These are phyloP conservation scores for Zaprionus obscuricornis DNA, from an alignment of 2,888 invertebrate genomes.

Conservation along the genomic window DNA sequence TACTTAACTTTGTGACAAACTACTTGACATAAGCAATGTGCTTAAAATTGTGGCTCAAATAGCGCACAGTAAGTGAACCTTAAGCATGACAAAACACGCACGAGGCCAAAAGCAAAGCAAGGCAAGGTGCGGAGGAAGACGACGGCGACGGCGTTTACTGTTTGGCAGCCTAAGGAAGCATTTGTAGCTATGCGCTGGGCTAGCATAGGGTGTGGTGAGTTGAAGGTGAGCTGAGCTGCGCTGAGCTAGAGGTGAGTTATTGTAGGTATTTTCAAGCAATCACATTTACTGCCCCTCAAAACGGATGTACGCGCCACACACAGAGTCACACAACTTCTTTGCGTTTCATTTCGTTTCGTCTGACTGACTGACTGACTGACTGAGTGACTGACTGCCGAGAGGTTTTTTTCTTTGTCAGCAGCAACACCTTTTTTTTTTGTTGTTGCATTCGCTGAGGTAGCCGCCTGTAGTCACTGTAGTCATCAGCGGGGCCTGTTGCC, in stretches of 20 bases:
- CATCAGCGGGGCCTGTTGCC: too few relatives aligned
- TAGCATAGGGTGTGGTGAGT: background rate
- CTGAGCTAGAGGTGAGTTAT: conserved; percentile 10
- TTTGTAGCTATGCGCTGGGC: too few relatives aligned
- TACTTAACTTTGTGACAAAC: too few relatives aligned
- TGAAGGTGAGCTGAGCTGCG: background rate
- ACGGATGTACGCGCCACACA: conserved; percentile 26
- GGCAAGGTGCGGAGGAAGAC: background rate
- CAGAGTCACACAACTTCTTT: too few relatives aligned
- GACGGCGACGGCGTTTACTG: background rate
- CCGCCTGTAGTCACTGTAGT: too few relatives aligned
- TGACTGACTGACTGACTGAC: conserved; percentile 18
- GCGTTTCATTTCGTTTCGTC: too few relatives aligned
- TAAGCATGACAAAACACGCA: conserved; percentile 44
- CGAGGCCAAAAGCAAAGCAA: conserved; percentile 33
- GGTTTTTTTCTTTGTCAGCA: conserved; percentile 25
- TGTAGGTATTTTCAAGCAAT: too few relatives aligned
- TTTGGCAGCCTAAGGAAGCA: too few relatives aligned
- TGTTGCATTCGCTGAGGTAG: background rate
- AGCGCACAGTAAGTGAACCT: too few relatives aligned
- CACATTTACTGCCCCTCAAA: conserved; percentile 63
- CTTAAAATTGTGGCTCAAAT: too few relatives aligned
- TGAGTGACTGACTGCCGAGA: conserved; percentile 28
- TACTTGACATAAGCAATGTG: too few relatives aligned
- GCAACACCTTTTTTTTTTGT: background rate